Evolutionary conservation across 2,113 vertebrate species (phyloP).

Genomic region (Okapia johnstoni): DNA sequence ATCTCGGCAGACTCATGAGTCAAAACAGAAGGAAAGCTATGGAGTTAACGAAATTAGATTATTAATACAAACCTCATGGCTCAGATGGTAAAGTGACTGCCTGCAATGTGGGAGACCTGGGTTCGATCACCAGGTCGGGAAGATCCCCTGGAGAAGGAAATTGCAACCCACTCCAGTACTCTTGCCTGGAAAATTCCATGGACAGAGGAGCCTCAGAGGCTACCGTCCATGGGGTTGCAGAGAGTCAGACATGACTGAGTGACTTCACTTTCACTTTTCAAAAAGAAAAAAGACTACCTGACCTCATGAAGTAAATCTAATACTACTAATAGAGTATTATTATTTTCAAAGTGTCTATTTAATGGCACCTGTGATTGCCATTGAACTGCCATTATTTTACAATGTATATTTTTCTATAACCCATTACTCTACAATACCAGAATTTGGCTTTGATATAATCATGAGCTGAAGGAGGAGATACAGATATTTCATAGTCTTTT

Average conservation of each 20-base stretch:
- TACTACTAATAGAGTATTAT: background rate
- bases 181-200: background rate
- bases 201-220: background rate
- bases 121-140: rapidly evolving
- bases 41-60: background rate
- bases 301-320: background rate
- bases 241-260: background rate
- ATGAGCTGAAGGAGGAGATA: background rate
- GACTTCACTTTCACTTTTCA: background rate
- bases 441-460: background rate
- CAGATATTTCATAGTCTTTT: background rate
- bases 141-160: background rate
- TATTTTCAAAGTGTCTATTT: background rate
- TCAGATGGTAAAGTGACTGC: background rate
- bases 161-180: background rate
- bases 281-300: background rate
- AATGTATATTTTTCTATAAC: background rate
- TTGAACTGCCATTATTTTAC: background rate
- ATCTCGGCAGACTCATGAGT: background rate
- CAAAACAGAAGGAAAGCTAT: background rate
- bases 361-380: background rate
- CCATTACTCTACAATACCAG: background rate
- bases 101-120: background rate
- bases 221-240: background rate
- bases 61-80: background rate